Conservation (phyloP, 2,888 invertebrate species). For the Diadromus collaris region DNA sequence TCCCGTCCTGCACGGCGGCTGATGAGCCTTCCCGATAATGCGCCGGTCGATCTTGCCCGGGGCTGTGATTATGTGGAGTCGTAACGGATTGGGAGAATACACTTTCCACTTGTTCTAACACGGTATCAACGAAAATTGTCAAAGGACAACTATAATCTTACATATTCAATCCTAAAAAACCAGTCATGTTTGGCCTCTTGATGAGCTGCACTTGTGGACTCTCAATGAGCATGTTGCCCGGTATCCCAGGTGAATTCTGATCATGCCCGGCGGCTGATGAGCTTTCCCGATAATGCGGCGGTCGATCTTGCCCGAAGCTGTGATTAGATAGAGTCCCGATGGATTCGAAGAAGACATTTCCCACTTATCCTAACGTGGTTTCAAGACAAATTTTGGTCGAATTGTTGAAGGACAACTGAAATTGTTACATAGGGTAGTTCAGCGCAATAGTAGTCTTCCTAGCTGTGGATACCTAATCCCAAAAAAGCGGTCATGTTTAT, state of each 20-base stretch:
- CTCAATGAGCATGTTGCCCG: slow-evolving; percentile 45
- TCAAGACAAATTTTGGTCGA: no score
- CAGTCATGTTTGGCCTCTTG: no score
- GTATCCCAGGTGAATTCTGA: slow-evolving; percentile 40
- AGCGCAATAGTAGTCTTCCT: no score
- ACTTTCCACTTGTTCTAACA: slow-evolving; percentile 10
- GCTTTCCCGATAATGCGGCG: slow-evolving; percentile 43
- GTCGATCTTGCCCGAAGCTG: slow-evolving; percentile 61
- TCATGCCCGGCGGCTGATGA: slow-evolving; percentile 7
- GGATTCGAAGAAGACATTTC: not conserved
- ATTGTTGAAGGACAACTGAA: not conserved
- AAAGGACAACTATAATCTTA: not conserved
- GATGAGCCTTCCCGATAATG: slow-evolving; percentile 47
- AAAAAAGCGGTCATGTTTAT: no score
- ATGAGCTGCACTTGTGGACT: no score
- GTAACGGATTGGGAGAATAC: not conserved
- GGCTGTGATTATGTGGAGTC: slow-evolving; percentile 55
- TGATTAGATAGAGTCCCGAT: slow-evolving; percentile 46
- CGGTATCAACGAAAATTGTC: not conserved
- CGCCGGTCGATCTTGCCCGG: slow-evolving; percentile 60
- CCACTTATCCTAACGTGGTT: slow-evolving; percentile 16
- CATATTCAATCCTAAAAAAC: no score
- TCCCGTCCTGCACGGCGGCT: slow-evolving; percentile 18
- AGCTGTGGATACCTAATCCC: no score
- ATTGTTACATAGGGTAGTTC: no score